Evolutionary conservation across 2,888 invertebrate species (phyloP).

Genomic region (Drosophila putrida): DNA sequence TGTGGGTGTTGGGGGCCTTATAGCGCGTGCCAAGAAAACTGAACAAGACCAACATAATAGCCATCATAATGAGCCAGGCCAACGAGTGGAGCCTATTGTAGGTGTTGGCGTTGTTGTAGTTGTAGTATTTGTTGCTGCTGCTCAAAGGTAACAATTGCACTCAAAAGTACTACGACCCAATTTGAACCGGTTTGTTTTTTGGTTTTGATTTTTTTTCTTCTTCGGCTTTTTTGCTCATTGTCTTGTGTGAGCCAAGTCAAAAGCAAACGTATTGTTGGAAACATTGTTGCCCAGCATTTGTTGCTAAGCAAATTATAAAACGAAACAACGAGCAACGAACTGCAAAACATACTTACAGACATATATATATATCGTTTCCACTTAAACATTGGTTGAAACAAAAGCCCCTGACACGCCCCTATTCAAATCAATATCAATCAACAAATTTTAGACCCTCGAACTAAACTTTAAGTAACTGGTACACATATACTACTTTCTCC

Average conservation of each 20-base stretch:
- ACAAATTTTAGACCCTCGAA: slow-evolving; percentile 16
- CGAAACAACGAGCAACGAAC: slow-evolving; percentile 20
- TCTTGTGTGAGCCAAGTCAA: slow-evolving; percentile 47
- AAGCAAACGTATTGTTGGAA: slow-evolving; percentile 46
- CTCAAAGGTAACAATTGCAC: slow-evolving; percentile 81
- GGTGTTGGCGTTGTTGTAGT: slow-evolving; percentile 20
- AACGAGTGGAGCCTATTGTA: slow-evolving; percentile 50
- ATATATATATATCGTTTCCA: slow-evolving; percentile 8
- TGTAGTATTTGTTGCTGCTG: slow-evolving; percentile 31
- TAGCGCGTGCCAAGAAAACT: slow-evolving; percentile 75
- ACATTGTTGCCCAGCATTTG: slow-evolving; percentile 68
- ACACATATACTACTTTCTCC: slow-evolving; percentile 63
- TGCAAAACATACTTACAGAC: background rate
- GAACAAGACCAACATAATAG: slow-evolving; percentile 64
- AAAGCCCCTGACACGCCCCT: slow-evolving; percentile 44
- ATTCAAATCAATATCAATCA: slow-evolving; percentile 44
- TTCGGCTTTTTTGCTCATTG: slow-evolving; percentile 42
- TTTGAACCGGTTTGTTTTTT: slow-evolving; percentile 80
- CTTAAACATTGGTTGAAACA: background rate
- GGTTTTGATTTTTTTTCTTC: slow-evolving; percentile 16
- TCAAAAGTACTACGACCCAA: slow-evolving; percentile 83
- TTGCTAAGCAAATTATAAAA: slow-evolving; percentile 73
- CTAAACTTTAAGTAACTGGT: slow-evolving; percentile 33
- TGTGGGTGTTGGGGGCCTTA: slow-evolving; percentile 16
- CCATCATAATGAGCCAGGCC: slow-evolving; percentile 64